phyloP scores from a whole-genome alignment of 2,888 invertebrate genomes.

The Strigamia transsilvanica region DNA sequence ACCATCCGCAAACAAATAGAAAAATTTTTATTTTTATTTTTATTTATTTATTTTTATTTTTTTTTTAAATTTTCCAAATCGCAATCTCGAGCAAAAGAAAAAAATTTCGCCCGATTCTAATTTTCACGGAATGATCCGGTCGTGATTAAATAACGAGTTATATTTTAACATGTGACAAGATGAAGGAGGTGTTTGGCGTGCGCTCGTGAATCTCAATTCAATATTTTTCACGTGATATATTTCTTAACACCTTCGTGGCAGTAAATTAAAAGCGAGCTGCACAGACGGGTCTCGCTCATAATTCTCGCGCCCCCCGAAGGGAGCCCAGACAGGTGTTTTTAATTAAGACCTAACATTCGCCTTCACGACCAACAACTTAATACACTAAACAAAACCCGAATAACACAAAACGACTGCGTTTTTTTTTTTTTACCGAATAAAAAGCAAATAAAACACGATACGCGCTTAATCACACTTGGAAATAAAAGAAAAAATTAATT shows the following conservation, averaged over 20 bases:
- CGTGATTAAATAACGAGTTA: conserved; percentile 18
- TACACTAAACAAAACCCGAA: not conserved
- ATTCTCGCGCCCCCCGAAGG: conserved; percentile 31
- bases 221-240: conserved; percentile 50
- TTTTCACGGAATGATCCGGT: not conserved
- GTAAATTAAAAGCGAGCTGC: conserved; percentile 50
- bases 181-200: conserved; percentile 35
- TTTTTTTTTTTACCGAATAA: not conserved
- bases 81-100: not conserved
- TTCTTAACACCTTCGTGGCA: conserved; percentile 50
- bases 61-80: too few species aligned
- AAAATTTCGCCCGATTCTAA: not conserved
- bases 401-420: not conserved
- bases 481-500: not conserved
- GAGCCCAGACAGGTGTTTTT: conserved; percentile 38
- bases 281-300: conserved; percentile 31
- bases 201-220: conserved; percentile 35
- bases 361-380: conserved; percentile 23
- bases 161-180: not conserved
- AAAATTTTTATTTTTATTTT: not conserved
- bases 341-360: conserved; percentile 27
- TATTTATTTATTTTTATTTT: not conserved
- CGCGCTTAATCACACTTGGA: not conserved
- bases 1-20: not conserved
- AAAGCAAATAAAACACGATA: not conserved